Evolutionary conservation across 2,113 vertebrate genomes (phyloP).

Genomic region (Rhizomys pruinosus): DNA sequence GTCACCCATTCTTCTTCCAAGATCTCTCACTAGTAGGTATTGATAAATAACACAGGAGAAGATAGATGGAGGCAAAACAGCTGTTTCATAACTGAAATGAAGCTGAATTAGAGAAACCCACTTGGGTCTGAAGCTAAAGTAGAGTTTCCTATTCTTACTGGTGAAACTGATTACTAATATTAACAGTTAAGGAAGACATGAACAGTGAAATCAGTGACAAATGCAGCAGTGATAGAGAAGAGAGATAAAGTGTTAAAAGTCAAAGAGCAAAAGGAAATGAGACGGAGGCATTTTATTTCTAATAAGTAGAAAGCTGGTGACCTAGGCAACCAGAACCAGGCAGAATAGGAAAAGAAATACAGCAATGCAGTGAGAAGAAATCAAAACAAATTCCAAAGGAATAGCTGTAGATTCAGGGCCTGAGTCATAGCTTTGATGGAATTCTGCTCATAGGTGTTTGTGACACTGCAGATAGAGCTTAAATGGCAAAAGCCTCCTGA

Average conservation of each 20-base stretch:
- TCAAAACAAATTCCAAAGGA: neutral
- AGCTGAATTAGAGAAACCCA: neutral
- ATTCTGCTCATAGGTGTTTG: neutral
- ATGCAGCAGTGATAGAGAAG: neutral
- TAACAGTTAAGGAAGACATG: neutral
- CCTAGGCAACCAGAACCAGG: neutral
- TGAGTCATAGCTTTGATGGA: neutral
- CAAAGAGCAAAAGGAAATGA: neutral
- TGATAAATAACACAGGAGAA: neutral
- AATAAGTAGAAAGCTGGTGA: neutral
- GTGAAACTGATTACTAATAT: neutral
- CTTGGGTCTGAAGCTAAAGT: neutral
- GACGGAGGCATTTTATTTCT: neutral
- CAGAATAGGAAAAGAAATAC: neutral
- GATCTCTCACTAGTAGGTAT: neutral
- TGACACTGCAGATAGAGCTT: neutral
- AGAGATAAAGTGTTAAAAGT: neutral
- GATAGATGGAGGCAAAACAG: neutral
- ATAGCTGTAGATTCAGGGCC: neutral
- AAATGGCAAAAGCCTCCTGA: neutral
- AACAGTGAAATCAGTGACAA: neutral
- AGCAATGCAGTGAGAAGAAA: neutral
- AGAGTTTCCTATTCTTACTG: neutral
- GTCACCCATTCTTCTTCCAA: neutral
- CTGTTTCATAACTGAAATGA: neutral